phyloP scores from a whole-genome alignment of 2,888 invertebrate genomes.

The Catocala fraxini region DNA sequence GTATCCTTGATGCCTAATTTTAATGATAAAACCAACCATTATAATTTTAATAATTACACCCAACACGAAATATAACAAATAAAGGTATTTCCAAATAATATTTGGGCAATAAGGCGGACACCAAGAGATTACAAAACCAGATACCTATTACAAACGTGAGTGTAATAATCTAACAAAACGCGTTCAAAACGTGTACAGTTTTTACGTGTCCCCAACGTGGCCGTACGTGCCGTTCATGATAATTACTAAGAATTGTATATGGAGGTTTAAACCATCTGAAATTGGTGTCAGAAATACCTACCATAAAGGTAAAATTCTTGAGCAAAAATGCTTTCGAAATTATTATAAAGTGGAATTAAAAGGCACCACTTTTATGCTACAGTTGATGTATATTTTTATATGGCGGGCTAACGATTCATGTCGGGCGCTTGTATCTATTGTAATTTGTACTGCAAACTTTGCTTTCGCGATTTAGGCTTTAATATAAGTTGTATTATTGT shows the following conservation, averaged over 20 bases:
- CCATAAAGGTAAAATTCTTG: not conserved
- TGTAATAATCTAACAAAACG: conserved; percentile 7
- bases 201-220: conserved; percentile 5
- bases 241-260: conserved; percentile 5
- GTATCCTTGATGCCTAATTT: too few species aligned
- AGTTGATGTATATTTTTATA: too few species aligned
- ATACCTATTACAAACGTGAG: conserved; percentile 14
- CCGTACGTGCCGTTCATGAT: conserved; percentile 11
- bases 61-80: not conserved
- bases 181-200: conserved; percentile 13
- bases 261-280: not conserved
- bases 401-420: too few species aligned
- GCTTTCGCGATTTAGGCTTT: too few species aligned
- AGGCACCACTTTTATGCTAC: too few species aligned
- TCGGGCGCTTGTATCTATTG: too few species aligned
- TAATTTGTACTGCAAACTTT: too few species aligned
- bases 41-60: too few species aligned
- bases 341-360: too few species aligned
- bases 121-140: conserved; percentile 11
- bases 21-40: too few species aligned
- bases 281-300: not conserved
- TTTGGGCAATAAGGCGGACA: not conserved
- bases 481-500: too few species aligned
- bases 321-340: not conserved
- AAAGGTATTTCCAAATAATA: not conserved